Evolutionary conservation across 1,140 invertebrate species (phyloP), one percentile per base, ranked within the genome.

Genomic region (Neelides sp.): DNA sequence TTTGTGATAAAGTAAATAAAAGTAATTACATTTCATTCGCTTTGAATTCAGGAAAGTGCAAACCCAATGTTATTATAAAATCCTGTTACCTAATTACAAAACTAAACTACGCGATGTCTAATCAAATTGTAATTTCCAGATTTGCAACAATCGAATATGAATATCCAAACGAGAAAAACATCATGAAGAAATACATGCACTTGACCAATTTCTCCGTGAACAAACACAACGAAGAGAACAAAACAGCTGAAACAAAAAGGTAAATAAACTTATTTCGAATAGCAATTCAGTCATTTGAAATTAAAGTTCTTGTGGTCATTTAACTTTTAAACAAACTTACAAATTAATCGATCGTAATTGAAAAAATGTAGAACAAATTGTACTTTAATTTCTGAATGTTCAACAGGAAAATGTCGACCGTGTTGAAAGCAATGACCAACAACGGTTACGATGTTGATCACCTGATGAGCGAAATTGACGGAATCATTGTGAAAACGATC

Each of bases 151-250:
- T 75, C 55, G 75, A 82, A 61, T 92, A 91, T 63, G 78, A 78
- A 55, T 81, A 86, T 61, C 86, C 87, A 0, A 82, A 75, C 28
- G 70, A 75, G 13, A 75, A 78, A 30, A 93, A 93, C 58, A 76
- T 82, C 1, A 74, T 75, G 1, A 90, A 95, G 66, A 77, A 91
- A 28, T 98, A 82, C 65, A 96, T 96, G 87, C 94, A 98, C 69
- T 71, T 98, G 46, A 98, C 94, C 1, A 98, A 98, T 71, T 98
- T 97, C 65, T 85, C 88, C 1, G 78, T 97, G 1, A 96, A 98
- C 69, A 95, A 93, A 62, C 61, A 58, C 48, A 89, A 83, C 62
- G 72, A 80, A 40, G 81, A 83, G 78, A 82, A 61, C 78, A 81
- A 4, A 81, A 86, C 62, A 76, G 75, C 2, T 86, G 86, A 8